Evolutionary conservation across 2,888 invertebrate species (phyloP).

Genomic region (Epinotia demarniana): DNA sequence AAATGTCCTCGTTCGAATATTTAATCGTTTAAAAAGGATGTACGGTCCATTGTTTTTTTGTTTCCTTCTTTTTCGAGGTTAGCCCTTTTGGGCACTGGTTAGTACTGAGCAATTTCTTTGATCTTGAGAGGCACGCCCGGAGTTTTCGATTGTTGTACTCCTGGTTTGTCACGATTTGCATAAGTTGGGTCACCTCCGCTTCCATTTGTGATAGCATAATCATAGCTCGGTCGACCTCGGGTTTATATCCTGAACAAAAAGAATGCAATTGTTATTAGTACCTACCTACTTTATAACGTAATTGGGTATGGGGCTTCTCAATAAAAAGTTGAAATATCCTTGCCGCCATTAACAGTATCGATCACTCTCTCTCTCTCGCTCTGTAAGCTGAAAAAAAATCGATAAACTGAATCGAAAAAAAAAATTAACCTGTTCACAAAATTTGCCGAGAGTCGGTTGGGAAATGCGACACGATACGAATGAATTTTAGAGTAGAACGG

Average conservation of each 20-base stretch:
- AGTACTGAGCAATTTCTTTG: background rate
- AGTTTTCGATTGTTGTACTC: background rate
- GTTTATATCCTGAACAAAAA: slow-evolving; percentile 11
- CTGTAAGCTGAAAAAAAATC: too few species aligned
- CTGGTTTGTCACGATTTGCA: slow-evolving; percentile 6
- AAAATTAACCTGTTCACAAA: too few species aligned
- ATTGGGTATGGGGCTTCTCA: too few species aligned
- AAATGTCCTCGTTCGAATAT: background rate
- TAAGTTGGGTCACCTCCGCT: background rate
- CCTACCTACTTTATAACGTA: too few species aligned
- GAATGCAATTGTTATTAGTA: background rate
- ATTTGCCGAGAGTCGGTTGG: too few species aligned
- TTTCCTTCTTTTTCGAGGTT: background rate
- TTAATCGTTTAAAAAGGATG: slow-evolving; percentile 10
- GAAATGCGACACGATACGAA: too few species aligned
- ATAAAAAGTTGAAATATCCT: too few species aligned
- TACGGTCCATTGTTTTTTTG: background rate
- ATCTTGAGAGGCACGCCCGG: background rate
- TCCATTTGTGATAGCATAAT: background rate
- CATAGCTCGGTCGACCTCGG: slow-evolving; percentile 1
- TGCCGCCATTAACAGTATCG: too few species aligned
- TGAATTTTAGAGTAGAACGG: too few species aligned
- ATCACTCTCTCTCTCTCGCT: too few species aligned
- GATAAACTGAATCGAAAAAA: too few species aligned
- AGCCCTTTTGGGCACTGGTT: background rate